These are phyloP conservation scores for Euthynnus affinis DNA, from an alignment of 2,797 vertebrate genomes.

Conservation along the genomic window DNA sequence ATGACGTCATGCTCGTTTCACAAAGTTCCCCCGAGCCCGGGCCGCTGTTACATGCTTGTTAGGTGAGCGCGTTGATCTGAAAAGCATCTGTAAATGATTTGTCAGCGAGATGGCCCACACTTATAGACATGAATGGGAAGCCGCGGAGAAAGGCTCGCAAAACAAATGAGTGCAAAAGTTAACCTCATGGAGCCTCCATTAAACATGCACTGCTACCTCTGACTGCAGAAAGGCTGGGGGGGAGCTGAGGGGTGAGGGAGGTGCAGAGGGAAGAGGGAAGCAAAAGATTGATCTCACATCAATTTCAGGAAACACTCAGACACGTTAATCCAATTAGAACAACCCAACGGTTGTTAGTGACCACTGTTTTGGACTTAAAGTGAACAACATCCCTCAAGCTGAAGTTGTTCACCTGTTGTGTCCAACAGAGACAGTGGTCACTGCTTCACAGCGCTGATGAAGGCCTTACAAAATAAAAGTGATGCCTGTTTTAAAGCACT, in stretches of 20 bases:
- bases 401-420: constrained; percentile 12
- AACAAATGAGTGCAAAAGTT: constrained; percentile 68
- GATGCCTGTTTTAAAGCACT: background rate
- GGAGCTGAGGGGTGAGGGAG: background rate
- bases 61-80: constrained; percentile 30
- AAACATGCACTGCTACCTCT: constrained; percentile 68
- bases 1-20: constrained; percentile 21
- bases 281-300: constrained; percentile 33
- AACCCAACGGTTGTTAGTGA: constrained; percentile 35
- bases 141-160: constrained; percentile 40
- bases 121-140: constrained; percentile 33
- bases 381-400: constrained; percentile 21
- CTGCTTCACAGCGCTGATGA: constrained; percentile 1
- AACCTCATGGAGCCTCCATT: constrained; percentile 68
- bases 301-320: constrained; percentile 61
- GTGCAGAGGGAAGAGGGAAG: too few species aligned
- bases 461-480: background rate
- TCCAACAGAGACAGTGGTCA: background rate
- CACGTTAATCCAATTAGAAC: constrained; percentile 71
- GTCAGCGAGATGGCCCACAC: constrained; percentile 49
- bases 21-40: constrained; percentile 3
- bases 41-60: constrained; percentile 34
- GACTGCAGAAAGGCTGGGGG: constrained; percentile 18
- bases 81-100: constrained; percentile 76
- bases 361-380: constrained; percentile 10